These are phyloP conservation scores for Cheilosia vulpina DNA, from an alignment of 2,888 invertebrate species.

Conservation along the genomic window DNA sequence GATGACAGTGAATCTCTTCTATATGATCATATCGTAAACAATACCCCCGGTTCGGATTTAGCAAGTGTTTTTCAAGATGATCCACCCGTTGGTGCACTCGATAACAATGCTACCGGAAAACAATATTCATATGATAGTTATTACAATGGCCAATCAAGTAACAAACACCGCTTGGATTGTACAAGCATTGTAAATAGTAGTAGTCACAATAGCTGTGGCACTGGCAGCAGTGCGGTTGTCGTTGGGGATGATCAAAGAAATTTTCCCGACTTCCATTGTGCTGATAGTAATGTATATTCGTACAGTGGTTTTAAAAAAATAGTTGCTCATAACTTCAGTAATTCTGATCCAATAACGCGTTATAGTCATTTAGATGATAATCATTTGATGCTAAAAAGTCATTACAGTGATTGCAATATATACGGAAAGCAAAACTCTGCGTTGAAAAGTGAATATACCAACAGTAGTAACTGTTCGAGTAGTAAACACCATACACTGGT, in stretches of 20 bases:
- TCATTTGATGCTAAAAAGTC: constrained; percentile 80
- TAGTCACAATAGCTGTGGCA: constrained; percentile 76
- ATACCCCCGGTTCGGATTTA: constrained; percentile 75
- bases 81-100: constrained; percentile 77
- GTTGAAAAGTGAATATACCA: constrained; percentile 77
- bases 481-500: constrained; percentile 81
- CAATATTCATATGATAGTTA: constrained; percentile 80
- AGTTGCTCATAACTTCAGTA: constrained; percentile 79
- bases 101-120: constrained; percentile 79
- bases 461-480: constrained; percentile 75
- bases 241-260: constrained; percentile 75
- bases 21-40: constrained; percentile 76
- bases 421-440: constrained; percentile 80
- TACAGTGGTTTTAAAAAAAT: constrained; percentile 76
- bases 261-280: constrained; percentile 73
- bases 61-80: constrained; percentile 78
- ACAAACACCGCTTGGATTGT: constrained; percentile 72
- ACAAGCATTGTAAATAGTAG: constrained; percentile 77
- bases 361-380: constrained; percentile 77
- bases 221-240: constrained; percentile 73
- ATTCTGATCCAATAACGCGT: constrained; percentile 79
- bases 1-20: constrained; percentile 79
- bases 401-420: constrained; percentile 82
- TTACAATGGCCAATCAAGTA: constrained; percentile 73
- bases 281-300: constrained; percentile 66